Conservation (phyloP, 92 coral and sea anemone genomes). For the Meandrina meandrites region DNA sequence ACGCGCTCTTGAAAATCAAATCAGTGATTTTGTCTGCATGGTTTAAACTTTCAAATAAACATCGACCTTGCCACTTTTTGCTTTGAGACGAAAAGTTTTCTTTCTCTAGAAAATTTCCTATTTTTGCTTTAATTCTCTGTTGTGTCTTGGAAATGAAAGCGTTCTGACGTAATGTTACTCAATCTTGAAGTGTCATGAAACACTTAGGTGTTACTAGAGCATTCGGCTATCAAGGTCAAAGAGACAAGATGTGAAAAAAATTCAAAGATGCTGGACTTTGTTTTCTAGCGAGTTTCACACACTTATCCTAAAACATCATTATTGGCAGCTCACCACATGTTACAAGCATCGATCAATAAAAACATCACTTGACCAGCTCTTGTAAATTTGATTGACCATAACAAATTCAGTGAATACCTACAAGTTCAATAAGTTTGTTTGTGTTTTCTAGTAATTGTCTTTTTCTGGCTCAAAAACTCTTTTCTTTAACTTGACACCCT, state of each 20-base stretch:
- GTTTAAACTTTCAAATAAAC: not conserved
- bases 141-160: conserved; percentile 25
- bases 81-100: not conserved
- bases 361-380: not conserved
- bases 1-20: conserved; percentile 25
- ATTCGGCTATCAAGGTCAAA: not conserved
- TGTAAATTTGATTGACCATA: not conserved
- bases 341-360: not conserved
- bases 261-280: not conserved
- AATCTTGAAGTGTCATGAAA: conserved; percentile 17
- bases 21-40: conserved; percentile 27
- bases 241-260: conserved; percentile 1
- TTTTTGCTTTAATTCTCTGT: not conserved
- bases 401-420: not conserved
- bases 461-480: conserved; percentile 5
- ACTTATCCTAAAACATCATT: not conserved
- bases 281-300: not conserved
- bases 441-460: not conserved
- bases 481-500: not conserved
- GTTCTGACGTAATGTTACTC: conserved; percentile 49
- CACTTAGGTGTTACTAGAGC: conserved; percentile 11
- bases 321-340: not conserved
- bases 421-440: conserved; percentile 11
- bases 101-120: not conserved
- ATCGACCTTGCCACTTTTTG: not conserved